These are phyloP conservation scores for Conus ventricosus DNA, from an alignment of 1,140 invertebrate genomes.

Conservation along the genomic window DNA sequence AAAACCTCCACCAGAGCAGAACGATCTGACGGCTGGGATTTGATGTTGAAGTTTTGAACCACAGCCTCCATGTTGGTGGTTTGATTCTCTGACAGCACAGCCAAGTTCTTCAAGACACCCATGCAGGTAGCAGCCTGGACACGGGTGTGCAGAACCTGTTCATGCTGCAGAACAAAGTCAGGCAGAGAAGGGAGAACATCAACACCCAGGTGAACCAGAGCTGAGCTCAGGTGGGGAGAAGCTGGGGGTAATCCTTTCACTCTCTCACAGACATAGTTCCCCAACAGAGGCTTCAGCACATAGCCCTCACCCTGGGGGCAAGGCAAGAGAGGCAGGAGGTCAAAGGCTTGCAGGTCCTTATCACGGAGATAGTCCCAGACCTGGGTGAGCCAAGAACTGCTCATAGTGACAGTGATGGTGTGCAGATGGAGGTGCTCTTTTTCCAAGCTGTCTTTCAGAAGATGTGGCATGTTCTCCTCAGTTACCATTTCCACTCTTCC, in stretches of 20 bases:
- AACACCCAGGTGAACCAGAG: slow-evolving; percentile 14
- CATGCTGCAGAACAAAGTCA: slow-evolving; percentile 8
- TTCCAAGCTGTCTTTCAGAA: neutral
- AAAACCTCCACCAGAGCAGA: neutral
- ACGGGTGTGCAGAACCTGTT: neutral
- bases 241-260: slow-evolving; percentile 5
- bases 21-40: neutral
- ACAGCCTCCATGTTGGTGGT: neutral
- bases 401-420: neutral
- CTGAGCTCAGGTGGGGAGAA: neutral
- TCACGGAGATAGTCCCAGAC: neutral
- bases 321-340: slow-evolving; percentile 14
- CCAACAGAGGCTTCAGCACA: neutral
- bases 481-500: neutral
- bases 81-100: neutral
- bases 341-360: neutral
- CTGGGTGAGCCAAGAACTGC: slow-evolving; percentile 1
- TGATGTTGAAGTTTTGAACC: neutral
- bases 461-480: neutral
- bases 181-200: neutral
- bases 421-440: neutral
- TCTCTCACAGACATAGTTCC: slow-evolving; percentile 17
- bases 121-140: neutral
- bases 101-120: neutral
- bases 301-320: neutral